Conservation (phyloP, 1,140 invertebrate species). For the Trichonephila clavata region DNA sequence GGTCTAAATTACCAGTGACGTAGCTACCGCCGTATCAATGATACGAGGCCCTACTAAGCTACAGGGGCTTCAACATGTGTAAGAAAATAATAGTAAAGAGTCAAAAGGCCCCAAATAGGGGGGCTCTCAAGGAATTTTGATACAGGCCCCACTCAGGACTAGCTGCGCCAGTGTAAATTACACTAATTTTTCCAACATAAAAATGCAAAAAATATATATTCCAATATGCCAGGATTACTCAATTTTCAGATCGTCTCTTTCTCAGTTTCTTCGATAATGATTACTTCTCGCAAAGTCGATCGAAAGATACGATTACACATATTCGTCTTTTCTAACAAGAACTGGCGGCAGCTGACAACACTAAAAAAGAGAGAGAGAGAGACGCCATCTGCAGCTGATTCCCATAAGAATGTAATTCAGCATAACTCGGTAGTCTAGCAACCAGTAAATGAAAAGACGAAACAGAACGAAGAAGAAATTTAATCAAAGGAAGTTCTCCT, state of each 20-base stretch:
- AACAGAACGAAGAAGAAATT: neutral
- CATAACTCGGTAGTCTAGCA: neutral
- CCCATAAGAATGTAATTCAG: neutral
- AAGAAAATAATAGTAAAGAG: no score
- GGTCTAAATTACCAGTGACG: no score
- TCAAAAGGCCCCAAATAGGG: no score
- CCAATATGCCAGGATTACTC: neutral
- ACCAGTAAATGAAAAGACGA: neutral
- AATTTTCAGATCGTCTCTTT: neutral
- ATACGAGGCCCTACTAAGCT: no score
- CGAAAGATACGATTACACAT: neutral
- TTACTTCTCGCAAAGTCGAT: neutral
- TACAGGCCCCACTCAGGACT: no score
- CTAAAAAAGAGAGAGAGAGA: neutral
- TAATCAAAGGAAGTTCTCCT: neutral
- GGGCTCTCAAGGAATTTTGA: no score
- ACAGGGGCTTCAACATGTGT: no score
- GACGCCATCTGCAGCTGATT: neutral
- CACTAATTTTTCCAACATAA: no score
- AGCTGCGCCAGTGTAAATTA: no score
- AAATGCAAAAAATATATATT: no score
- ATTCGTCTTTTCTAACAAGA: neutral
- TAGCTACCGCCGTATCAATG: no score
- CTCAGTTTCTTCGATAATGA: neutral
- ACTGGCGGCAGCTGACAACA: neutral